These are phyloP conservation scores for Dynastes hyllus DNA, from an alignment of 2,888 invertebrate species.

Conservation along the genomic window DNA sequence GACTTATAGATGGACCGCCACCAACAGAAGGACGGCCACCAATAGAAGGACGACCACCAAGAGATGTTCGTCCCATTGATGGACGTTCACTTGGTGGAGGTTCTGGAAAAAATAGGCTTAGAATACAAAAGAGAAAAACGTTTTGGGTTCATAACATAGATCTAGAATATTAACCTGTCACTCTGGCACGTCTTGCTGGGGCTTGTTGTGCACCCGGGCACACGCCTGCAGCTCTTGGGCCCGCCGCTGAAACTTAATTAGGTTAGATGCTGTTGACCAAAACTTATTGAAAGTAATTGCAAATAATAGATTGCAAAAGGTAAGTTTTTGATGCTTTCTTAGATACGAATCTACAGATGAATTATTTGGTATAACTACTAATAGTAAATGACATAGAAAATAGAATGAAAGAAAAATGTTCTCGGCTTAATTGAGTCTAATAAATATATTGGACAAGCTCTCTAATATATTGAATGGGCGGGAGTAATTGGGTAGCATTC, in stretches of 20 bases:
- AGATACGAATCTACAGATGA: too few species aligned
- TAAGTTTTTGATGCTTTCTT: too few species aligned
- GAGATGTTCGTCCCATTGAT: background rate
- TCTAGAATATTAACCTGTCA: background rate
- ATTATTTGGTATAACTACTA: too few species aligned
- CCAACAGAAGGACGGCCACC: slow-evolving; percentile 6
- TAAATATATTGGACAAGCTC: too few species aligned
- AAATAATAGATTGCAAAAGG: too few species aligned
- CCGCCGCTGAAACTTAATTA: background rate
- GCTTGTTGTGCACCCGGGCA: background rate
- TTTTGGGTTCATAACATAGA: background rate
- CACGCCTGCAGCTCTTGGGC: background rate
- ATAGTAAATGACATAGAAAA: too few species aligned
- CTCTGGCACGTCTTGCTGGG: too few species aligned
- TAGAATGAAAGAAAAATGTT: background rate
- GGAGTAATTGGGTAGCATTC: too few species aligned
- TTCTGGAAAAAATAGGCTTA: background rate
- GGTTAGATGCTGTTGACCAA: too few species aligned
- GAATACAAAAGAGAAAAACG: background rate
- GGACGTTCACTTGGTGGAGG: background rate
- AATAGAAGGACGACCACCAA: background rate
- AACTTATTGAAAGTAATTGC: too few species aligned
- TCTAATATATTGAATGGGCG: too few species aligned
- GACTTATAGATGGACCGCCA: slow-evolving; percentile 4
- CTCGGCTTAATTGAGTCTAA: too few species aligned